Evolutionary conservation across 2,113 vertebrate species (phyloP).

Genomic region (Sebastes fasciatus): DNA sequence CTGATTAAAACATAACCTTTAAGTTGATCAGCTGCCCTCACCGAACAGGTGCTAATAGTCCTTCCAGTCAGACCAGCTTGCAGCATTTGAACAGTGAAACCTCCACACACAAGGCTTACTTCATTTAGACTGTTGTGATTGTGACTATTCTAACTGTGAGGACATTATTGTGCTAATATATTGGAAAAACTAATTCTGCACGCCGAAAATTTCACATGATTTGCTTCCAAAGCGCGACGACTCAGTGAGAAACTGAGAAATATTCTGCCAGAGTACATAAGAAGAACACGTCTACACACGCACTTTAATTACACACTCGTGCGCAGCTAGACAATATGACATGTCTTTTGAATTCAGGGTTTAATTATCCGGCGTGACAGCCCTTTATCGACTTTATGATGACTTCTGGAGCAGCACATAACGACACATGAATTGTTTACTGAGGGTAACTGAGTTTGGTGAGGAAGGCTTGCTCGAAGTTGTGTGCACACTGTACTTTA

Average conservation of each 20-base stretch:
- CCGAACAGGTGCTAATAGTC: not conserved
- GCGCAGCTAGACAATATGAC: not conserved
- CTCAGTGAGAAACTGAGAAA: not conserved
- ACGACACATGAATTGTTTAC: not conserved
- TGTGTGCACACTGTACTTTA: not conserved
- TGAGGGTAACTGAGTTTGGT: not conserved
- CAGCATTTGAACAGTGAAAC: constrained; percentile 3
- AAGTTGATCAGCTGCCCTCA: not conserved
- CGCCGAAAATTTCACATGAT: not conserved
- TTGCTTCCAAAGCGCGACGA: constrained; percentile 10
- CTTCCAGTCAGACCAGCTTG: not conserved
- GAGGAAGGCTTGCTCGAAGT: not conserved
- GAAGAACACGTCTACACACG: not conserved
- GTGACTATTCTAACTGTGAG: not conserved
- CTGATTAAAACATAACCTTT: not conserved
- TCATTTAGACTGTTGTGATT: constrained; percentile 5
- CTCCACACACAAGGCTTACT: not conserved
- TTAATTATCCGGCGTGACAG: constrained; percentile 2
- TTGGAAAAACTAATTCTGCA: constrained; percentile 2
- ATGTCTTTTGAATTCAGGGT: not conserved
- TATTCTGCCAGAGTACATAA: not conserved
- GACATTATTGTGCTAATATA: not conserved
- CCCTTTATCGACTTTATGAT: not conserved
- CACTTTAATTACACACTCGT: not conserved
- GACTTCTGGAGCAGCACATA: no score